Evolutionary conservation across 1,140 invertebrate genomes (phyloP).

Genomic region (Drosophila azteca): DNA sequence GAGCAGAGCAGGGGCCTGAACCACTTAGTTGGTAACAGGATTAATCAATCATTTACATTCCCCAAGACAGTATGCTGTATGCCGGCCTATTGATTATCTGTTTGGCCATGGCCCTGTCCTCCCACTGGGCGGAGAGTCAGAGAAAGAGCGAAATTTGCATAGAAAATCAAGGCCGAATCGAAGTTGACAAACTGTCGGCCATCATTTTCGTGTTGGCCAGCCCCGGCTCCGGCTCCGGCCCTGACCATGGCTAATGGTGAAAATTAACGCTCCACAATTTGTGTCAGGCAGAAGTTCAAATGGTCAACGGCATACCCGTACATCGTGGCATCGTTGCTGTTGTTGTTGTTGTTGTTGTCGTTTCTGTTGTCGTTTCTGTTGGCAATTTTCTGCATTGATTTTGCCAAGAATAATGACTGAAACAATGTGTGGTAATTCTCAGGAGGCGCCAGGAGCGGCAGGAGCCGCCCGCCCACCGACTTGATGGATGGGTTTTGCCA

Average conservation of each 20-base stretch:
- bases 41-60: conserved; percentile 44
- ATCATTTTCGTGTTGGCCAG: conserved; percentile 8
- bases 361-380: conserved; percentile 5
- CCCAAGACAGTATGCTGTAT: conserved; percentile 17
- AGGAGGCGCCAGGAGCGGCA: too few relatives aligned
- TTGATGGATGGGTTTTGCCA: conserved; percentile 23
- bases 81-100: conserved; percentile 28
- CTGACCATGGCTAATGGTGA: conserved; percentile 18
- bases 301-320: conserved; percentile 18
- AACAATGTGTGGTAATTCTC: too few relatives aligned
- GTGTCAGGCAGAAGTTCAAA: conserved; percentile 28
- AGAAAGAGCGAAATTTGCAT: conserved; percentile 21
- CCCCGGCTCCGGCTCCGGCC: neutral
- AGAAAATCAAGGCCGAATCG: conserved; percentile 27
- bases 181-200: conserved; percentile 27
- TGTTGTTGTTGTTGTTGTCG: conserved; percentile 4
- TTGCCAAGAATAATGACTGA: too few relatives aligned
- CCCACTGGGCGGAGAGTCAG: neutral
- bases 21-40: conserved; percentile 18
- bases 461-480: too few relatives aligned
- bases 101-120: neutral
- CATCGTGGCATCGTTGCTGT: neutral
- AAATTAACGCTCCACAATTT: conserved; percentile 40
- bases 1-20: too few relatives aligned
- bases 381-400: too few relatives aligned